phyloP scores from a whole-genome alignment of 2,797 vertebrate genomes.

The Bucorvus abyssinicus region DNA sequence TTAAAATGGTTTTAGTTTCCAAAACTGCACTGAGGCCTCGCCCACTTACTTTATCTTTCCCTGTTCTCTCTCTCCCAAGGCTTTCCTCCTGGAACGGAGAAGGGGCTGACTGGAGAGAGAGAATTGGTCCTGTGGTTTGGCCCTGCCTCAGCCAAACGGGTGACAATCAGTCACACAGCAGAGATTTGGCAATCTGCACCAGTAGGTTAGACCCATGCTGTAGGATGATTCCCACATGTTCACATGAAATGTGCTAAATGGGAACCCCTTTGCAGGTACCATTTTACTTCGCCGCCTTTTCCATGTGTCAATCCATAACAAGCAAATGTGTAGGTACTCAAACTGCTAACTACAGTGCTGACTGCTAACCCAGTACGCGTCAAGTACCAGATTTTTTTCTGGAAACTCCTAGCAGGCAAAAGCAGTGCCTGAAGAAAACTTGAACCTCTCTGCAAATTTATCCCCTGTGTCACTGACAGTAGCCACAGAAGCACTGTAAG shows the following conservation, averaged over 20 bases:
- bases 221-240: not conserved
- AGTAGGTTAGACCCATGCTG: not conserved
- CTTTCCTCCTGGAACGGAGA: no score
- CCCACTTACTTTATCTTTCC: no score
- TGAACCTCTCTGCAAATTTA: not conserved
- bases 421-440: not conserved
- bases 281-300: not conserved
- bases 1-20: no score
- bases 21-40: no score
- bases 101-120: no score
- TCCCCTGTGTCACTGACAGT: not conserved
- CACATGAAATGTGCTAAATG: not conserved
- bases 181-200: not conserved
- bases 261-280: not conserved
- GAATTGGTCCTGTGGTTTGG: no score
- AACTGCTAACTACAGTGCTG: not conserved
- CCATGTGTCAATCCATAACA: not conserved
- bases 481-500: not conserved
- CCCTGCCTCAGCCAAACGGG: no score
- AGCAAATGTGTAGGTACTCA: not conserved
- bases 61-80: no score
- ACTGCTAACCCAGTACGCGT: not conserved
- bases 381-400: not conserved
- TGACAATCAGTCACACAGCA: not conserved
- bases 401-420: not conserved